phyloP scores from a whole-genome alignment of 2,113 vertebrate genomes.

The Hoplias malabaricus region DNA sequence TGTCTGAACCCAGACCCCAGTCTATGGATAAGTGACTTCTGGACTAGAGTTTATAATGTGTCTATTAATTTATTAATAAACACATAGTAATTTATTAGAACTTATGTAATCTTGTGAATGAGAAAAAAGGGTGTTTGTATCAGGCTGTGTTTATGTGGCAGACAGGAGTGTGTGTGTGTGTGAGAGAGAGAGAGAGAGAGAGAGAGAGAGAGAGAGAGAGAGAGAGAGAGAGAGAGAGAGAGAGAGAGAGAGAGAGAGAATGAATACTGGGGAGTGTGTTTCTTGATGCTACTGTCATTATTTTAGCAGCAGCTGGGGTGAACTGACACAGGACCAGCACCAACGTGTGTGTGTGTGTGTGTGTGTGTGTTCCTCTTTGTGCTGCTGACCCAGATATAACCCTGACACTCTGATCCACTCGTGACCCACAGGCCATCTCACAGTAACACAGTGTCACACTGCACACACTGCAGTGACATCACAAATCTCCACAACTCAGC shows the following conservation, averaged over 20 bases:
- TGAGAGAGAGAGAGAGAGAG: neutral
- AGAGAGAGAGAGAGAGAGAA: too few relatives aligned
- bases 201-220: too few relatives aligned
- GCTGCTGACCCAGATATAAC: conserved; percentile 1
- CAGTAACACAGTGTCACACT: conserved; percentile 3
- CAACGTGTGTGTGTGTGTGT: neutral
- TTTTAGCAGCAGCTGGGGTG: neutral
- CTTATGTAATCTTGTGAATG: too few relatives aligned
- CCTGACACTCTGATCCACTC: conserved; percentile 10
- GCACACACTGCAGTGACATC: neutral
- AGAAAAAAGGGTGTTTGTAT: too few relatives aligned
- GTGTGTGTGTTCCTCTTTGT: conserved; percentile 7
- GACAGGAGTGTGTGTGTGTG: too few relatives aligned
- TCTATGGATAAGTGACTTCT: too few relatives aligned
- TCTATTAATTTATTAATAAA: too few relatives aligned
- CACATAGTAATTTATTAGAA: too few relatives aligned
- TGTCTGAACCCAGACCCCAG: too few relatives aligned
- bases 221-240: too few relatives aligned
- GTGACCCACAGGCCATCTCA: neutral
- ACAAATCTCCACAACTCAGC: neutral
- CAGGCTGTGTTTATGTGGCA: too few relatives aligned
- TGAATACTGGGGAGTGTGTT: neutral
- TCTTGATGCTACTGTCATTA: neutral
- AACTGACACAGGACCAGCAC: neutral
- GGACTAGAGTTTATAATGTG: too few relatives aligned